These are phyloP conservation scores for Sebastes miniatus DNA, from an alignment of 2,797 vertebrate genomes.

Conservation along the genomic window DNA sequence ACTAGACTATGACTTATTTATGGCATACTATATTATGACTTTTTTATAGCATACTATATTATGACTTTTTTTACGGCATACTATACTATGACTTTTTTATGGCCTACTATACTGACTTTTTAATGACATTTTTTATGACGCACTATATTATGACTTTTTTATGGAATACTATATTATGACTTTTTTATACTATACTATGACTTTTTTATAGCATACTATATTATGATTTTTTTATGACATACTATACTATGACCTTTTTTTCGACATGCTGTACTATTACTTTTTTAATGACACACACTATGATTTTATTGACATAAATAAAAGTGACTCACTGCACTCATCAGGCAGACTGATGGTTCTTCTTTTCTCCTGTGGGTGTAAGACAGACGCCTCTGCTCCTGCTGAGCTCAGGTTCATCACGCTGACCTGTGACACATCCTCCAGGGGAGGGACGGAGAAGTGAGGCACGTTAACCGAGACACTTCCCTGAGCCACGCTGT, in stretches of 20 bases:
- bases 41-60: too few relatives aligned
- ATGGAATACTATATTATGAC: too few relatives aligned
- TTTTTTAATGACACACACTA: not conserved
- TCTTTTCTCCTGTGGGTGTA: slow-evolving; percentile 73
- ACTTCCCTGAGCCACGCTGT: not conserved
- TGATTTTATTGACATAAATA: too few relatives aligned
- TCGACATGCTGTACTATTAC: not conserved
- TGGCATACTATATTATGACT: too few relatives aligned
- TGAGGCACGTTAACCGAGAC: slow-evolving; percentile 67
- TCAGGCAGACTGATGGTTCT: slow-evolving; percentile 83
- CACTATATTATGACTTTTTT: too few relatives aligned
- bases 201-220: too few relatives aligned
- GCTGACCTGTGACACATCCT: slow-evolving; percentile 49
- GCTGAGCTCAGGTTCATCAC: slow-evolving; percentile 25
- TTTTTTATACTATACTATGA: too few relatives aligned
- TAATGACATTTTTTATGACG: too few relatives aligned
- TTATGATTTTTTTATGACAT: fast-evolving
- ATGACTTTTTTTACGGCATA: too few relatives aligned
- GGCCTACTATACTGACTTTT: too few relatives aligned
- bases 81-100: too few relatives aligned
- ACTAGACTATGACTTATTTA: too few relatives aligned
- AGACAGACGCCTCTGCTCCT: slow-evolving; percentile 43
- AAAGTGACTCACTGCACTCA: slow-evolving; percentile 85
- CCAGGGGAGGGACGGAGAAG: slow-evolving; percentile 42
- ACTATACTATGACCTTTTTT: not conserved